Percentiles rank a stretch among this genome's conserved stretches.
Conservation (phyloP, 2,888 invertebrate species). For the Nectonema munidae region DNA sequence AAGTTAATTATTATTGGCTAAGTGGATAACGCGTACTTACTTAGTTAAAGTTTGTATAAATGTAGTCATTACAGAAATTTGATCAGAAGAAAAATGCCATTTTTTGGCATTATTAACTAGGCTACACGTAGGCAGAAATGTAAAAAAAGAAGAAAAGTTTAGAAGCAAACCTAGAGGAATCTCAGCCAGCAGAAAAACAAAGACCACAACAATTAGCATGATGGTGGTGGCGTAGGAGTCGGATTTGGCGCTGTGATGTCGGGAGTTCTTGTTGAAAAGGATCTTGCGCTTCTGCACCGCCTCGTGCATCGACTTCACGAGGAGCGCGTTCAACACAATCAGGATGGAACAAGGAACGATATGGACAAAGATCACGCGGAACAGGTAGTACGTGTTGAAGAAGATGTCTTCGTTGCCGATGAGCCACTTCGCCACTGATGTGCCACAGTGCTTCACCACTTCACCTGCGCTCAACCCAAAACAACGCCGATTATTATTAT, state of each 20-base stretch:
- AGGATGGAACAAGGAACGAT: conserved; percentile 49
- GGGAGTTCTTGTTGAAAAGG: conserved; percentile 38
- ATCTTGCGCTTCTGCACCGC: conserved; percentile 45
- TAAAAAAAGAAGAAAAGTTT: no score
- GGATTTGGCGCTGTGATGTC: background rate
- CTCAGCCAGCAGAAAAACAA: conserved; percentile 27
- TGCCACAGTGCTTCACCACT: background rate
- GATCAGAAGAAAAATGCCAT: no score
- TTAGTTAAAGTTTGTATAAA: no score
- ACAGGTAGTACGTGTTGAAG: conserved; percentile 33
- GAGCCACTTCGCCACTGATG: conserved; percentile 8
- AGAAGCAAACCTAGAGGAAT: conserved; percentile 26
- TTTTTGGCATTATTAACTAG: no score
- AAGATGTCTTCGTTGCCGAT: conserved; percentile 30
- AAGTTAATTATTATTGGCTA: no score
- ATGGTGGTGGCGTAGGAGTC: conserved; percentile 23
- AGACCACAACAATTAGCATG: conserved; percentile 26
- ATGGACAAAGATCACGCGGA: conserved; percentile 58
- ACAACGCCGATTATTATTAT: no score
- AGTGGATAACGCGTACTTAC: no score
- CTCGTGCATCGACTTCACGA: conserved; percentile 40
- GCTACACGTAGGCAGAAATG: no score
- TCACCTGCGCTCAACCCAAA: no score
- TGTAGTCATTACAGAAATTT: no score
- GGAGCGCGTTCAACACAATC: conserved; percentile 46